Conservation (phyloP, 1,140 invertebrate species). For the Dermatophagoides farinae region DNA sequence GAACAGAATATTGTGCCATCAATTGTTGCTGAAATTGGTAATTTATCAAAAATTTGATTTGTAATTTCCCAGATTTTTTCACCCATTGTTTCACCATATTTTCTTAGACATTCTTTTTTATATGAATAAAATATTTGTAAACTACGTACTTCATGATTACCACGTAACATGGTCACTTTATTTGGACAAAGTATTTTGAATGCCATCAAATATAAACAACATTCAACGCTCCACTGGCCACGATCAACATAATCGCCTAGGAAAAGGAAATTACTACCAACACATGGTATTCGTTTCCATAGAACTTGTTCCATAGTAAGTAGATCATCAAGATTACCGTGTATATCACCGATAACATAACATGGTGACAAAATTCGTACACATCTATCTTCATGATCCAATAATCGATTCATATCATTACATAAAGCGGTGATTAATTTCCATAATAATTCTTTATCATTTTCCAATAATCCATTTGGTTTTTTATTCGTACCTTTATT, state of each 20-base stretch:
- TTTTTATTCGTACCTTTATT: background rate
- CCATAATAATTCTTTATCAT: background rate
- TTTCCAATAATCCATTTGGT: background rate
- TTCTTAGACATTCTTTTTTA: constrained; percentile 38
- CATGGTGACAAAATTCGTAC: background rate
- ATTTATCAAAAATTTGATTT: constrained; percentile 49
- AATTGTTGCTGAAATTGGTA: constrained; percentile 36
- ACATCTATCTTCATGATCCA: constrained; percentile 14
- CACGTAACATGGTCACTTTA: constrained; percentile 38
- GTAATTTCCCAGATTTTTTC: constrained; percentile 41
- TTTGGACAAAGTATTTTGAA: constrained; percentile 38
- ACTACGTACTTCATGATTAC: constrained; percentile 41
- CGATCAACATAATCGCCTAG: constrained; percentile 46
- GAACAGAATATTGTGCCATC: constrained; percentile 49
- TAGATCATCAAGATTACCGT: constrained; percentile 38
- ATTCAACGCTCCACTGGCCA: constrained; percentile 36
- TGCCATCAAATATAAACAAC: constrained; percentile 37
- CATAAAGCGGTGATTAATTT: background rate
- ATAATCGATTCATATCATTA: constrained; percentile 12
- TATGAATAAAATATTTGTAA: constrained; percentile 50
- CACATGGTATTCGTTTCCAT: constrained; percentile 34
- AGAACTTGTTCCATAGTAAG: constrained; percentile 37
- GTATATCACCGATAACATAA: constrained; percentile 28
- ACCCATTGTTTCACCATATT: constrained; percentile 42
- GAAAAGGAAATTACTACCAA: constrained; percentile 37